Base-by-base conservation (phyloP, 2,888 invertebrate species). In the Diaphora mendica region DNA sequence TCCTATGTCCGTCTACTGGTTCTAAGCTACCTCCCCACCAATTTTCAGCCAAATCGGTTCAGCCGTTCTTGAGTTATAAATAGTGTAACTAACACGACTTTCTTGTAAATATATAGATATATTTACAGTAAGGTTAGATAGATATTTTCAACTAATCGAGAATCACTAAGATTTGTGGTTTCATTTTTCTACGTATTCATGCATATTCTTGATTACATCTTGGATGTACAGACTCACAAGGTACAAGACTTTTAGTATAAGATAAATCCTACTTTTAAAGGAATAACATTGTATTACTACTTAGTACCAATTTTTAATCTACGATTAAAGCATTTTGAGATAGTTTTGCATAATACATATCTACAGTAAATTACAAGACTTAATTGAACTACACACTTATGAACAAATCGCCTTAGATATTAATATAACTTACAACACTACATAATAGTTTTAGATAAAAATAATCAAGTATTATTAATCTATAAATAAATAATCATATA, bases 311-410 rank as follows among this genome's bases (percentile, higher is more conserved):
- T 62, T 44, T 48, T 66, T 55, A 55, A 66, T 71, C 55, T 55
- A 51, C 51, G 33, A 42, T 71, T 71, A 71, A 71, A 71, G 71
- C 71, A 39, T 71, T 66, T 65, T 30, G 35, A 48, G 48, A 64
- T 70, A 70, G 48, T 64, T 64, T 64, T 44, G n/a, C 64, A 26
- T 71, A 48, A 23, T 33, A 33, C 44, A 48, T 48, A 23, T 30
- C 13, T 33, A 67, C 48, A 48, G 48, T 48, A 33, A 67, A 33
- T 67, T 48, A 48, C 23, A 30, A 17, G 20, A 67, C 23, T 48
- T 48, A 23, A 48, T 33, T 48, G 30, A 23, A 67, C 9, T 67
- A 67, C 30, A 67, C 44, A 30, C 44, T 30, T 67, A 26, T 30
- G 20, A 44, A 44, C 26, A 66, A 35, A 7, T 20, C 26, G 26